Base-by-base conservation (phyloP, 2,888 invertebrate genomes). In the Apantesis nais region DNA sequence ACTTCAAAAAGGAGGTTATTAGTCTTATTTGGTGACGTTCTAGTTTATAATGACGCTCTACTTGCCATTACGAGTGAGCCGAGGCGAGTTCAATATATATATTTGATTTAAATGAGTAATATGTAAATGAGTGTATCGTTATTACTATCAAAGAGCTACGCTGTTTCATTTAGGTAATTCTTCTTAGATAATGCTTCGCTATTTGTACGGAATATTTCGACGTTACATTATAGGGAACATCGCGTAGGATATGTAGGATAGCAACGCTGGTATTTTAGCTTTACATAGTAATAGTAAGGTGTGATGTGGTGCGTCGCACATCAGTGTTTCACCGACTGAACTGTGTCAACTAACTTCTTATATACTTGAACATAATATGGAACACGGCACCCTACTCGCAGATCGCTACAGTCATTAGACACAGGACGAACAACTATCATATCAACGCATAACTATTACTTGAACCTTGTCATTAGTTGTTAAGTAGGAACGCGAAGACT, bases 401-500 rank as follows among this genome's bases (percentile, higher is more conserved):
- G 34, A 44, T 34, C 19, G 64, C 44, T 44, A 22, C 66, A 39
- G 19, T n/a, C 11, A 44, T 29, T 60, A 63, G 61, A 61, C 61
- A 44, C 14, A 0, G 25, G 48, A 62, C n/a, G 39, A 62, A 52
- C 9, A 14, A 48, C 22, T 60, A 71, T 62, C 62, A 68, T 72
- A 67, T 39, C 60, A 67, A 71, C 62, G 67, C 65, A 66, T 71
- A 73, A 55, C 25, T 41, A 72, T 72, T 68, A 72, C 70, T 67
- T 71, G 63, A 73, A 70, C 66, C 62, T 74, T 71, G 74, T 70
- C 72, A 70, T 76, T 84, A 84, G 78, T 70, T 74, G 66, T 78
- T 89, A 88, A 86, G 84, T 86, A 84, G 84, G 87, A 88, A 88
- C 85, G 84, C 84, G 85, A 90, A 90, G 90, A 90, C 90, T 90